A percentile compares a stretch with the other conserved stretches of the same genome.
Evolutionary conservation across 2,888 invertebrate species (phyloP).

Genomic region (Hipparchia semele): DNA sequence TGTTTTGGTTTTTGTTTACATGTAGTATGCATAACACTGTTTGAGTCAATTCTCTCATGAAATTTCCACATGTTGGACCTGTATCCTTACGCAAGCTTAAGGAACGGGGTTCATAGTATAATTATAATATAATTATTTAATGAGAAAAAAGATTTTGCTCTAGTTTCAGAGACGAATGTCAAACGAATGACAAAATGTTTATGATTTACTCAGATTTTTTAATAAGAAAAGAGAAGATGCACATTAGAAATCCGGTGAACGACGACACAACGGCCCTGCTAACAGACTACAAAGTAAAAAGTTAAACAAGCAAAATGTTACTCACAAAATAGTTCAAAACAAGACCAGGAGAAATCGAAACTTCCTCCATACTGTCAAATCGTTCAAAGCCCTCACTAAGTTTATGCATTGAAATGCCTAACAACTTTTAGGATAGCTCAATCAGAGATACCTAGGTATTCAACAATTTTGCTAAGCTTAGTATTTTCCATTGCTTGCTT

Average conservation of each 20-base stretch:
- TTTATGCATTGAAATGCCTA: constrained; percentile 12
- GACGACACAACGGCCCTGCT: background rate
- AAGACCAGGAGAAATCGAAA: constrained; percentile 53
- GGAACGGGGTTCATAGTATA: no score
- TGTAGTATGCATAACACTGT: no score
- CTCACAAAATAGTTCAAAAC: constrained; percentile 41
- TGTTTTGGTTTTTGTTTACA: no score
- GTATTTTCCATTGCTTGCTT: no score
- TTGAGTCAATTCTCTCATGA: no score
- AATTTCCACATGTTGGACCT: no score
- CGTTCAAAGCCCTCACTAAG: constrained; percentile 35
- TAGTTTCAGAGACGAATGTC: no score
- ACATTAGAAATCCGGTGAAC: background rate
- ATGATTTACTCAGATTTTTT: background rate
- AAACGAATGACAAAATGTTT: no score
- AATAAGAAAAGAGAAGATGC: background rate
- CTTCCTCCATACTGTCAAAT: constrained; percentile 51
- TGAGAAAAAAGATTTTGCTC: no score
- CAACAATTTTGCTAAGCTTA: no score
- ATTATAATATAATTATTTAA: no score
- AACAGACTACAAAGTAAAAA: constrained; percentile 27
- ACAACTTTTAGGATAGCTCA: constrained; percentile 9
- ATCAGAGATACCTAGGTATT: background rate
- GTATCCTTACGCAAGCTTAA: no score
- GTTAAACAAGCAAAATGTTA: constrained; percentile 29